Conservation (phyloP, 1,140 invertebrate genomes). For the Ceratina calcarata region DNA sequence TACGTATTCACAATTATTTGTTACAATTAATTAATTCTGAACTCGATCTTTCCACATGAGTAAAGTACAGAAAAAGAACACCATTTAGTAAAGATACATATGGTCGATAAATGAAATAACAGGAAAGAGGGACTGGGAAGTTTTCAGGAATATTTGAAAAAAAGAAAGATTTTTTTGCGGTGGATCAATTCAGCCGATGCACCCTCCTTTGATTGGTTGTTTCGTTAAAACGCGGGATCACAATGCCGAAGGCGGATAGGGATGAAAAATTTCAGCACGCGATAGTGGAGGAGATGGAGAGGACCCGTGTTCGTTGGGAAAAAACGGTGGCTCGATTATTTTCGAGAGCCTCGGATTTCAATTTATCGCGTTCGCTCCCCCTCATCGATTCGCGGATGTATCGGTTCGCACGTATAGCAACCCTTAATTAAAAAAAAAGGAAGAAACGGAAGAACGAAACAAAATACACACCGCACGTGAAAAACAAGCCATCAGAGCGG, state of each 20-base stretch:
- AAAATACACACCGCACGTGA: background rate
- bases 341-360: conserved; percentile 29
- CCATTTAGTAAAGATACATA: too few relatives aligned
- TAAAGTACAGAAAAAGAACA: too few relatives aligned
- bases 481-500: background rate
- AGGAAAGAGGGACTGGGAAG: background rate
- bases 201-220: conserved; percentile 8
- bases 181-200: background rate
- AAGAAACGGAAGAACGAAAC: background rate
- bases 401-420: background rate
- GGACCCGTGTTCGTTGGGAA: conserved; percentile 26
- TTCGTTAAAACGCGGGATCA: conserved; percentile 21
- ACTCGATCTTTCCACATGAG: too few relatives aligned
- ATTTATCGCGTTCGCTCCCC: conserved; percentile 16
- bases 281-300: conserved; percentile 19
- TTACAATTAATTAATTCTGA: too few relatives aligned
- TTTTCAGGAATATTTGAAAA: background rate
- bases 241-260: conserved; percentile 21
- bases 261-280: conserved; percentile 21
- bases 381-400: background rate
- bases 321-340: conserved; percentile 36
- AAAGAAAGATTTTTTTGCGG: conserved; percentile 6
- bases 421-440: conserved; percentile 26
- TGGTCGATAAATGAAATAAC: too few relatives aligned
- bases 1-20: too few relatives aligned